Conservation (phyloP, 2,888 invertebrate species). For the Sminthurides aquaticus region DNA sequence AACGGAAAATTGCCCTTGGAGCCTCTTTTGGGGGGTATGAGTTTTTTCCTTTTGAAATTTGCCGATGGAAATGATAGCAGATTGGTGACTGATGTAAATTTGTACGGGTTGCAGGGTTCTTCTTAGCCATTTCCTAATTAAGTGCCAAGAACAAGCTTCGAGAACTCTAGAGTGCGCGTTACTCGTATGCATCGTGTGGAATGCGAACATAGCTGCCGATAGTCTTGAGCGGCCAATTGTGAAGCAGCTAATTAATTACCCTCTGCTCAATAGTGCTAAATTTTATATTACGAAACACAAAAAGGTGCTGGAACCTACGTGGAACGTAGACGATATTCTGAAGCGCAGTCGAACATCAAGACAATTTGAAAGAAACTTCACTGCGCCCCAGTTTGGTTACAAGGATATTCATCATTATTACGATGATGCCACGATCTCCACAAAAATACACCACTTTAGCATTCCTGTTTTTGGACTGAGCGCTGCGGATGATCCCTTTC, state of each 20-base stretch:
- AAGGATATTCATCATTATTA: conserved; percentile 72
- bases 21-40: conserved; percentile 76
- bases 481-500: conserved; percentile 84
- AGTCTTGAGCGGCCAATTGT: conserved; percentile 60
- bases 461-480: conserved; percentile 73
- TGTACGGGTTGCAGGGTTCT: conserved; percentile 25
- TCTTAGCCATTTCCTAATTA: conserved; percentile 35
- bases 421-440: conserved; percentile 60
- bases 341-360: conserved; percentile 59
- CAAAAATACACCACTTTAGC: conserved; percentile 64
- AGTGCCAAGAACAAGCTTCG: conserved; percentile 48
- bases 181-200: conserved; percentile 72
- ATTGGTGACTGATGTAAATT: neutral
- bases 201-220: conserved; percentile 62
- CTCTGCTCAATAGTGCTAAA: conserved; percentile 25
- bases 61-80: too few species aligned
- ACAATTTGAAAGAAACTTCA: conserved; percentile 76
- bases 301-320: conserved; percentile 40
- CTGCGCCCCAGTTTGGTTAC: conserved; percentile 77
- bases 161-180: conserved; percentile 59
- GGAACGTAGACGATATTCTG: conserved; percentile 48
- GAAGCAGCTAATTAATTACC: conserved; percentile 21
- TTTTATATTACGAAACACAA: conserved; percentile 30
- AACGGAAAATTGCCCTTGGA: conserved; percentile 67
- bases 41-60: too few species aligned